Evolutionary conservation across 2,888 invertebrate species (phyloP).

Genomic region (Caprella mutica): DNA sequence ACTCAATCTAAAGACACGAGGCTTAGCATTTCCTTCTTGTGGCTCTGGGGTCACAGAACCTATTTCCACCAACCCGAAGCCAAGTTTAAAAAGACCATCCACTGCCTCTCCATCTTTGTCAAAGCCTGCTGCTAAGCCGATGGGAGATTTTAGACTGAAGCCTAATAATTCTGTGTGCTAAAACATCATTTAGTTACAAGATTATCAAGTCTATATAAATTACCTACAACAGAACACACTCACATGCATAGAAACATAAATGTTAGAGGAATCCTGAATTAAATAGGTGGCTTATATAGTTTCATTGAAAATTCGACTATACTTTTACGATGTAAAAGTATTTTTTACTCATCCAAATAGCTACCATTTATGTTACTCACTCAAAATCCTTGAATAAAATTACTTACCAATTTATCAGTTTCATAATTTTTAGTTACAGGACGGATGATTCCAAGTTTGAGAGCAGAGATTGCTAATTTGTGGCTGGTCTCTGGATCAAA

Average conservation of each 20-base stretch:
- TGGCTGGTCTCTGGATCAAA: conserved; percentile 1
- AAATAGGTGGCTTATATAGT: too few species aligned
- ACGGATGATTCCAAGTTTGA: conserved; percentile 36
- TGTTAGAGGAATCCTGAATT: too few species aligned
- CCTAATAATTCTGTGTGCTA: conserved; percentile 51
- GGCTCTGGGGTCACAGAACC: conserved; percentile 90
- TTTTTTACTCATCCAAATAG: too few species aligned
- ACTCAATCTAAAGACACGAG: conserved; percentile 75
- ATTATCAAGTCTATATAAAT: background rate
- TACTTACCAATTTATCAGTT: background rate
- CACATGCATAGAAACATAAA: too few species aligned
- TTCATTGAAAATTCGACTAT: too few species aligned
- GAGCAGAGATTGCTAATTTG: background rate
- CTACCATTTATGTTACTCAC: too few species aligned
- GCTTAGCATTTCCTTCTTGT: conserved; percentile 83
- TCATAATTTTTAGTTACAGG: background rate
- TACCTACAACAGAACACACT: too few species aligned
- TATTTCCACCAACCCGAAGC: conserved; percentile 92
- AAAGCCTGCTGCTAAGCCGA: conserved; percentile 98
- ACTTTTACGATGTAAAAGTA: too few species aligned
- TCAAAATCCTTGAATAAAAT: too few species aligned
- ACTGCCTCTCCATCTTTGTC: conserved; percentile 94
- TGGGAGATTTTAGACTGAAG: conserved; percentile 65
- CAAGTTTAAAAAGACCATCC: conserved; percentile 58
- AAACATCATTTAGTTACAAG: background rate